phyloP scores from a whole-genome alignment of 2,113 vertebrate genomes.

The Zosterops lateralis region DNA sequence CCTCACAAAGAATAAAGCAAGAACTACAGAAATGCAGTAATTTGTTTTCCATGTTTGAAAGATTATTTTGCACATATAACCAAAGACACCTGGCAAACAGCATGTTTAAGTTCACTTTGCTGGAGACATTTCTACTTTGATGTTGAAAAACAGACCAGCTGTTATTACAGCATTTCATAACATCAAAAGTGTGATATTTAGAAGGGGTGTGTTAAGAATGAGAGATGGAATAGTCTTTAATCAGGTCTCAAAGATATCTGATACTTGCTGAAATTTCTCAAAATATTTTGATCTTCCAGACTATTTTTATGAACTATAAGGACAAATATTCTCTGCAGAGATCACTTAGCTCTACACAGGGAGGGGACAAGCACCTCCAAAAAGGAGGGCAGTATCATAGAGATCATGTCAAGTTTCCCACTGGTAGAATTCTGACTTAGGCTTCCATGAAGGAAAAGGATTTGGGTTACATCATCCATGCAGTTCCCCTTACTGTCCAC shows the following conservation, averaged over 20 bases:
- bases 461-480: background rate
- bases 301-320: conserved; percentile 41
- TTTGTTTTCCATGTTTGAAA: background rate
- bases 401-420: background rate
- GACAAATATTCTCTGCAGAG: conserved; percentile 30
- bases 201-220: conserved; percentile 19
- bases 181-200: background rate
- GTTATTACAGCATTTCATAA: background rate
- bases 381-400: background rate
- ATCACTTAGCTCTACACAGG: background rate
- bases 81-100: background rate
- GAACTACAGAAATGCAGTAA: background rate
- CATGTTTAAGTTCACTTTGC: background rate
- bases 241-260: conserved; percentile 17
- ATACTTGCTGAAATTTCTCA: conserved; percentile 12
- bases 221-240: conserved; percentile 5
- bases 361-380: background rate
- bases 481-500: background rate
- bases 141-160: conserved; percentile 1
- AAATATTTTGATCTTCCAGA: conserved; percentile 50
- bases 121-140: background rate
- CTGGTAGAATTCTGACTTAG: background rate
- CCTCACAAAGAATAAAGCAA: background rate
- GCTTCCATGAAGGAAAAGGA: background rate
- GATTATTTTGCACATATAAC: background rate